Percentiles rank a stretch among this genome's conserved stretches.
Conservation (phyloP, 1,140 invertebrate genomes). For the Drosophila carrolli region DNA sequence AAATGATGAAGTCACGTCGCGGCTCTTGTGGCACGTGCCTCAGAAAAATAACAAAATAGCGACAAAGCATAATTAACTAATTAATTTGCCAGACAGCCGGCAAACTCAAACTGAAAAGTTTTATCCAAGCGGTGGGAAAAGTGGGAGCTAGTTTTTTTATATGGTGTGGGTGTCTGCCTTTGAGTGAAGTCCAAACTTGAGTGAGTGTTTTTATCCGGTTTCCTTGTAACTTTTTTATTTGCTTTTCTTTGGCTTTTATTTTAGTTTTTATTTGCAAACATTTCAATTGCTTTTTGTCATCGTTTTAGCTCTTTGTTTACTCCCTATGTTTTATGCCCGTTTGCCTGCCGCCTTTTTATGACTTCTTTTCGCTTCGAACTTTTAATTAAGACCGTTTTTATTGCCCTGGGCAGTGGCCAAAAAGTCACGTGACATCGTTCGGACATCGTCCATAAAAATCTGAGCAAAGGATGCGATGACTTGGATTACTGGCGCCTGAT, state of each 20-base stretch:
- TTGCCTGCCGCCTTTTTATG: slow-evolving; percentile 39
- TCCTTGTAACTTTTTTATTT: slow-evolving; percentile 9
- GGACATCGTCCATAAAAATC: slow-evolving; percentile 30
- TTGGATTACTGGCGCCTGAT: slow-evolving; percentile 35
- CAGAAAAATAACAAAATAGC: slow-evolving; percentile 26
- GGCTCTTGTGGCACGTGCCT: slow-evolving; percentile 51
- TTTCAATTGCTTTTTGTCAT: slow-evolving; percentile 43
- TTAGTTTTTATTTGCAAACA: slow-evolving; percentile 51
- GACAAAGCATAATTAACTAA: slow-evolving; percentile 72
- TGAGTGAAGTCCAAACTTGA: slow-evolving; percentile 21
- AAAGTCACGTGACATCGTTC: slow-evolving; percentile 42
- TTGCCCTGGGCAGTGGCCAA: slow-evolving; percentile 13
- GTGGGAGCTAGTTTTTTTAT: neutral
- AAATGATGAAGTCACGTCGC: slow-evolving; percentile 64
- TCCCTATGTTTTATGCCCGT: slow-evolving; percentile 32
- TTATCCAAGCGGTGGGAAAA: slow-evolving; percentile 14
- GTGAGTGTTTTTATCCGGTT: slow-evolving; percentile 24
- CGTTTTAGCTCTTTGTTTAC: slow-evolving; percentile 35
- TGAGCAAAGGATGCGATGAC: slow-evolving; percentile 17
- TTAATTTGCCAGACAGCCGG: slow-evolving; percentile 61
- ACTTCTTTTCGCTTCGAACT: slow-evolving; percentile 25
- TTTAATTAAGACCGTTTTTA: slow-evolving; percentile 29
- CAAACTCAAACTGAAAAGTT: slow-evolving; percentile 42
- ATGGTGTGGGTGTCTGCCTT: slow-evolving; percentile 8
- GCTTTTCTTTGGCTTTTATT: slow-evolving; percentile 27